phyloP scores from a whole-genome alignment of 2,888 invertebrate genomes.

The Agriopis aurantiaria region DNA sequence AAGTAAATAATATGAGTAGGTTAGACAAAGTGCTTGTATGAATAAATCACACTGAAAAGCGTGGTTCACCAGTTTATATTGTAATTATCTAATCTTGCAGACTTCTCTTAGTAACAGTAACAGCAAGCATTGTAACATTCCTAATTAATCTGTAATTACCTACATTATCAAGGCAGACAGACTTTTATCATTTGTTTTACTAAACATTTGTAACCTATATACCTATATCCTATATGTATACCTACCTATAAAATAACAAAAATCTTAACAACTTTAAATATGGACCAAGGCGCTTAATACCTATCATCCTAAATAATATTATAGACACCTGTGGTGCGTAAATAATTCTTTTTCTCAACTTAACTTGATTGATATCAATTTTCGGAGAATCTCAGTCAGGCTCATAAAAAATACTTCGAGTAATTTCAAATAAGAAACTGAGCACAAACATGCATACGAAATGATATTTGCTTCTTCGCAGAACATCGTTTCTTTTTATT shows the following conservation, averaged over 20 bases:
- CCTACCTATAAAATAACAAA: too few species aligned
- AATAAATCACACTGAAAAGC: background rate
- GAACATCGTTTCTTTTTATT: constrained; percentile 45
- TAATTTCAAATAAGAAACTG: constrained; percentile 43
- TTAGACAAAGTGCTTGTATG: background rate
- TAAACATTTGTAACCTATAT: background rate
- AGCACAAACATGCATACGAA: constrained; percentile 28
- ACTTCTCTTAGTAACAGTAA: constrained; percentile 10
- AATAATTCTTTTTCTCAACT: background rate
- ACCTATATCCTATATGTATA: too few species aligned
- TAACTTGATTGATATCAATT: constrained; percentile 36
- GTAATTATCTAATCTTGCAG: constrained; percentile 13
- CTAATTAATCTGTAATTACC: constrained; percentile 1
- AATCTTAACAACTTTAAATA: too few species aligned
- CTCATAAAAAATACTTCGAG: constrained; percentile 31
- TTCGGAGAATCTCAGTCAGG: constrained; percentile 36
- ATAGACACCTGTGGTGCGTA: background rate
- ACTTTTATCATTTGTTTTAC: constrained; percentile 2
- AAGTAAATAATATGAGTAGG: too few species aligned
- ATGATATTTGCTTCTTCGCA: constrained; percentile 54
- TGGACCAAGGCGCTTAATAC: too few species aligned
- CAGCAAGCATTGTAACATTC: constrained; percentile 4
- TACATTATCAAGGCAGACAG: constrained; percentile 2
- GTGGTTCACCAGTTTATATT: too few species aligned
- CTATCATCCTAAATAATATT: too few species aligned